phyloP scores from a whole-genome alignment of 2,113 vertebrate species.

The Burhinus bistriatus region DNA sequence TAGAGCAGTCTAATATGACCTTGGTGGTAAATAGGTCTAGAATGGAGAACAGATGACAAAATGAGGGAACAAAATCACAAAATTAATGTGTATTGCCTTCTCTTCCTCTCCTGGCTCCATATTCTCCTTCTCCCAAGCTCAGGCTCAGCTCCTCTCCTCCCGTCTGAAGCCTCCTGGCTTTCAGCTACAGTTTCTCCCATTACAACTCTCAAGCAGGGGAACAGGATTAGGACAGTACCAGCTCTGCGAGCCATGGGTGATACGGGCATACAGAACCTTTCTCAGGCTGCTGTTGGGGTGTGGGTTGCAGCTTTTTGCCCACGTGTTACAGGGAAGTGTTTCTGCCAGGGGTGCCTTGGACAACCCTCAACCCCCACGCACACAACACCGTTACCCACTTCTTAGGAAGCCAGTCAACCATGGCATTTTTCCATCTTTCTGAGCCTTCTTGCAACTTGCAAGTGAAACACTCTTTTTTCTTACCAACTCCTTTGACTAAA shows the following conservation, averaged over 20 bases:
- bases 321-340: not conserved
- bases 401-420: rapidly evolving
- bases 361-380: not conserved
- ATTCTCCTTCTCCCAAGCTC: not conserved
- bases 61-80: not conserved
- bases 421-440: not conserved
- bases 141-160: not conserved
- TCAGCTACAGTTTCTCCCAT: not conserved
- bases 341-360: not conserved
- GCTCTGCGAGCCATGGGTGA: not conserved
- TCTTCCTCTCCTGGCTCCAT: not conserved
- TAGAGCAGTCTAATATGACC: not conserved
- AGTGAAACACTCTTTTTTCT: not conserved
- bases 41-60: not conserved
- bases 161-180: not conserved
- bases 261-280: not conserved
- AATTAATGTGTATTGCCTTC: not conserved
- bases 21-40: not conserved
- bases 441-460: not conserved
- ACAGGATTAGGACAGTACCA: not conserved
- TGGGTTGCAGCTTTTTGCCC: not conserved
- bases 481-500: not conserved
- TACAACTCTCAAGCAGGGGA: not conserved
- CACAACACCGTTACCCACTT: not conserved
- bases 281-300: not conserved